These are phyloP conservation scores for Sphinx pinastri DNA, from an alignment of 2,888 invertebrate species.

Conservation along the genomic window DNA sequence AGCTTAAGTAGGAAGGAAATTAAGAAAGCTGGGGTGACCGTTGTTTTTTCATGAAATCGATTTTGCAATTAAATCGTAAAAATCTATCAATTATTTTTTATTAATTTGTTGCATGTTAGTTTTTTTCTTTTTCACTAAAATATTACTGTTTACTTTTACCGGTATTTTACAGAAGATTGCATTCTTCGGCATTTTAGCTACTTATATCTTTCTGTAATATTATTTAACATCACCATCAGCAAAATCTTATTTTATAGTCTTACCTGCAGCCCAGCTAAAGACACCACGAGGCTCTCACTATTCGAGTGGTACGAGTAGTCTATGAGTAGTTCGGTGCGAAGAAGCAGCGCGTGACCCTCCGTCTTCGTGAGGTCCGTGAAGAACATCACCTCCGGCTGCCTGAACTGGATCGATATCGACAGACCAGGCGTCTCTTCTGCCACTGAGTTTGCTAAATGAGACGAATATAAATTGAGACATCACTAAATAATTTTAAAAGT, in stretches of 20 bases:
- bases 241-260: not conserved
- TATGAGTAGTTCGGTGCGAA: slow-evolving; percentile 87
- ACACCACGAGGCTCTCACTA: slow-evolving; percentile 84
- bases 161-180: too few species aligned
- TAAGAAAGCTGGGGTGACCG: too few species aligned
- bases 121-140: too few species aligned
- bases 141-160: too few species aligned
- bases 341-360: slow-evolving; percentile 86
- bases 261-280: slow-evolving; percentile 66
- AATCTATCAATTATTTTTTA: too few species aligned
- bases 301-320: slow-evolving; percentile 88
- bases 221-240: too few species aligned
- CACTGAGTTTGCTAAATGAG: slow-evolving; percentile 73
- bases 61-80: too few species aligned
- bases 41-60: too few species aligned
- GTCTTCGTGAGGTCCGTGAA: slow-evolving; percentile 87
- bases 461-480: slow-evolving; percentile 6
- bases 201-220: too few species aligned
- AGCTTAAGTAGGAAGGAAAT: not conserved
- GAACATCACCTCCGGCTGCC: slow-evolving; percentile 91
- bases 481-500: slow-evolving; percentile 27
- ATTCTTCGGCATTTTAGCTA: too few species aligned
- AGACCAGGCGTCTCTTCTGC: slow-evolving; percentile 82
- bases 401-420: slow-evolving; percentile 88
- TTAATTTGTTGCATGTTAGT: too few species aligned